Conservation (phyloP, 2,888 invertebrate species). For the Zootermopsis nevadensis region DNA sequence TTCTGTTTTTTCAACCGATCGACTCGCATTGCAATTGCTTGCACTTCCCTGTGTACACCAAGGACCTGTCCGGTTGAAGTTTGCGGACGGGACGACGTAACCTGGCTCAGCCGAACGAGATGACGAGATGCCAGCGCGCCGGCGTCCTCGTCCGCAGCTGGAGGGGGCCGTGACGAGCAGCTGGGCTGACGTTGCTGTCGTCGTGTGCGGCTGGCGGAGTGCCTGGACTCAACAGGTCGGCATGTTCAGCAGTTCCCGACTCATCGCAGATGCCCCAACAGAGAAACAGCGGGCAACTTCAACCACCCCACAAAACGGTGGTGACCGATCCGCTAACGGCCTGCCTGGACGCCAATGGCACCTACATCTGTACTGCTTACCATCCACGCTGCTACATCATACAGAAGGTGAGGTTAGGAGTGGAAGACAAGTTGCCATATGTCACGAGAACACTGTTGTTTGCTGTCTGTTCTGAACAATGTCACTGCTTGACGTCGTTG, state of each 20-base stretch:
- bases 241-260: conserved; percentile 61
- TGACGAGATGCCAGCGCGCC: neutral
- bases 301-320: conserved; percentile 26
- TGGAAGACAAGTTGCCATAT: conserved; percentile 41
- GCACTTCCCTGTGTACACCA: too few species aligned
- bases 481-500: neutral
- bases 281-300: conserved; percentile 57
- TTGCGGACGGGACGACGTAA: too few species aligned
- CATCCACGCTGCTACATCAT: conserved; percentile 74
- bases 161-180: conserved; percentile 12
- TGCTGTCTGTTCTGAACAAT: neutral
- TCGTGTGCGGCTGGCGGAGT: neutral
- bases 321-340: conserved; percentile 57
- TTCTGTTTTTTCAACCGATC: too few species aligned
- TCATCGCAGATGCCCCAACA: conserved; percentile 62
- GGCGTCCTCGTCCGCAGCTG: conserved; percentile 15
- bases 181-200: conserved; percentile 28
- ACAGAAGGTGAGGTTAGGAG: conserved; percentile 67
- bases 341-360: conserved; percentile 68
- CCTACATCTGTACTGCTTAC: conserved; percentile 73
- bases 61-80: too few species aligned
- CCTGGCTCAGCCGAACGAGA: neutral
- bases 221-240: conserved; percentile 65
- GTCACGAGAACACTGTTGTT: neutral
- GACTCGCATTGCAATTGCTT: too few species aligned